phyloP scores from a whole-genome alignment of 2,888 invertebrate genomes.

The Muscina levida region DNA sequence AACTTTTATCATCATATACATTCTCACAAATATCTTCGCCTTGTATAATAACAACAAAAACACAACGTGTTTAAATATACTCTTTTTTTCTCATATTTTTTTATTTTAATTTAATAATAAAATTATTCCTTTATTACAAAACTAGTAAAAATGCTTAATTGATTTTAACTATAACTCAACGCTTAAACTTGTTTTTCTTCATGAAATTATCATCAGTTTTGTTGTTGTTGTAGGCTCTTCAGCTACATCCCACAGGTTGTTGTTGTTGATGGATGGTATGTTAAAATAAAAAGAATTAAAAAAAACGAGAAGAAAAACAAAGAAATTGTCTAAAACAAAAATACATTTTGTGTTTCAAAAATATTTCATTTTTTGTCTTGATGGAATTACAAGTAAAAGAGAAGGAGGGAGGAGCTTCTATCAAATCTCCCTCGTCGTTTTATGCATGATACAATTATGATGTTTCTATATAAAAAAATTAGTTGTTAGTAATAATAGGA shows the following conservation, averaged over 20 bases:
- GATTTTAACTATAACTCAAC: conserved; percentile 65
- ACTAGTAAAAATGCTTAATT: conserved; percentile 74
- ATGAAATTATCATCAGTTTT: conserved; percentile 62
- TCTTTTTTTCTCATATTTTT: conserved; percentile 65
- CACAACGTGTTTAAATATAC: conserved; percentile 35
- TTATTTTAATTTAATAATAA: conserved; percentile 72
- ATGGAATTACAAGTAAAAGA: conserved; percentile 52
- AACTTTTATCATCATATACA: background rate
- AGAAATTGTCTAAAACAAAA: conserved; percentile 45
- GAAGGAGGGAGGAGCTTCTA: conserved; percentile 51
- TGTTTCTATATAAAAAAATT: conserved; percentile 50
- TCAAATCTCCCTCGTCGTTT: conserved; percentile 32
- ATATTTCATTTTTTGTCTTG: conserved; percentile 23
- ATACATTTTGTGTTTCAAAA: conserved; percentile 31
- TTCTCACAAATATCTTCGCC: background rate
- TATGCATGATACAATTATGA: conserved; percentile 16
- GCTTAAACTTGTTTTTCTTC: conserved; percentile 68
- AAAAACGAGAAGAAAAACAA: conserved; percentile 32
- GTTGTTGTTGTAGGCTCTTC: conserved; percentile 22
- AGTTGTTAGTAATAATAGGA: conserved; percentile 51
- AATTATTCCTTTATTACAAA: conserved; percentile 74
- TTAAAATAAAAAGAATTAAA: conserved; percentile 36
- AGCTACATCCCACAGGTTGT: conserved; percentile 17
- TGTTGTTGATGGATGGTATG: conserved; percentile 18
- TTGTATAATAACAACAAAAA: too few relatives aligned